A percentile compares a stretch with the other conserved stretches of the same genome.
Conservation (phyloP, 2,797 vertebrate species). For the Arrhamphus sclerolepis region DNA sequence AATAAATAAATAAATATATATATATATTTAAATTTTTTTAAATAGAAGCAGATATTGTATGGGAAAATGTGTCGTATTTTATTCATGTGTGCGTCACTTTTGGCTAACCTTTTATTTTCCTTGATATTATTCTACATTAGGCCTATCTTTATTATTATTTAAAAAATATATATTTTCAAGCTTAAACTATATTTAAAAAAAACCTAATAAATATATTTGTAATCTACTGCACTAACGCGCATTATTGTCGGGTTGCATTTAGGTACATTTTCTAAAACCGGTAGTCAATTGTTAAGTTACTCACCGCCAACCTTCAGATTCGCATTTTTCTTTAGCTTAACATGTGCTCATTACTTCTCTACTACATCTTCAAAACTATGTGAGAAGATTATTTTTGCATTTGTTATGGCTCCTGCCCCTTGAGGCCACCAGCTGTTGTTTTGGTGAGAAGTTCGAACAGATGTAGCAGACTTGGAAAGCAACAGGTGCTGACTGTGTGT, state of each 20-base stretch:
- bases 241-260: not conserved
- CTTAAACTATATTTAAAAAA: too few species aligned
- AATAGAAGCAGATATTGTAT: too few species aligned
- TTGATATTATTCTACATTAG: too few species aligned
- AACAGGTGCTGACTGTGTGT: conserved; percentile 56
- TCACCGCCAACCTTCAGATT: conserved; percentile 11
- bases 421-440: conserved; percentile 51
- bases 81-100: too few species aligned
- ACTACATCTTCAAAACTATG: conserved; percentile 11
- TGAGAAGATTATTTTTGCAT: conserved; percentile 1
- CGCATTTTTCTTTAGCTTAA: not conserved
- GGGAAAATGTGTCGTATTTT: too few species aligned
- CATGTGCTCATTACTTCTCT: not conserved
- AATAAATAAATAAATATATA: not conserved
- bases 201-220: too few species aligned
- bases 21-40: not conserved
- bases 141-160: too few species aligned
- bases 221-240: not conserved
- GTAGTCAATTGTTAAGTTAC: not conserved
- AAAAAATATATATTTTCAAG: too few species aligned
- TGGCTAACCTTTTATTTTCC: too few species aligned
- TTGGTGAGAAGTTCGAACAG: conserved; percentile 49
- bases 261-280: not conserved
- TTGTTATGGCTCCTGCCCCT: conserved; percentile 22
- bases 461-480: conserved; percentile 37